A percentile compares a stretch with the other conserved stretches of the same genome.
These are phyloP conservation scores for Aptenodytes forsteri DNA, from an alignment of 2,113 vertebrate genomes.

Conservation along the genomic window DNA sequence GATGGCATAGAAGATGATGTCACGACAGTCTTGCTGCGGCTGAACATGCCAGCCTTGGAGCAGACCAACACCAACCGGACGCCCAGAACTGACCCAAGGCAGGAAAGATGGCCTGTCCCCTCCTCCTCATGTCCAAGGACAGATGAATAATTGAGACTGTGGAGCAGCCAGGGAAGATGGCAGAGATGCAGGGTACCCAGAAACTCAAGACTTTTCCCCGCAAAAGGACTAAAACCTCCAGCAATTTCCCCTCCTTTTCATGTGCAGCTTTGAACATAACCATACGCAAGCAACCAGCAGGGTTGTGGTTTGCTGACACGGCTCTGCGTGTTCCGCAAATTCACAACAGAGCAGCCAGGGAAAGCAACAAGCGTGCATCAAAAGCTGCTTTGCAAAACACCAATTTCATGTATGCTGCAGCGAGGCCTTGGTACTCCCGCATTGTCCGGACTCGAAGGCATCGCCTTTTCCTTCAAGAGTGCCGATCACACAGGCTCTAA, in stretches of 20 bases:
- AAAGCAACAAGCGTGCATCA: neutral
- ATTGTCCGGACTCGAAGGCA: neutral
- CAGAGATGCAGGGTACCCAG: neutral
- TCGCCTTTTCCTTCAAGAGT: neutral
- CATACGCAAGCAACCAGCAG: neutral
- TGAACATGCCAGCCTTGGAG: neutral
- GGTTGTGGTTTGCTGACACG: neutral
- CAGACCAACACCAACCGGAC: neutral
- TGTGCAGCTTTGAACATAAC: neutral
- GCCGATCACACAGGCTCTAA: neutral
- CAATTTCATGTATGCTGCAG: neutral
- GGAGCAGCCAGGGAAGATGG: neutral
- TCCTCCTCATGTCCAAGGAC: neutral
- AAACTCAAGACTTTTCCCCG: neutral
- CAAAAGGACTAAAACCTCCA: neutral
- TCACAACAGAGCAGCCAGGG: neutral
- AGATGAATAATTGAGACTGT: neutral
- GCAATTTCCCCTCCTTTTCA: neutral
- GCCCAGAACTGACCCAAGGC: neutral
- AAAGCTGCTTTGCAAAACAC: constrained; percentile 31
- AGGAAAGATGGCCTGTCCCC: neutral
- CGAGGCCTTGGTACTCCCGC: neutral
- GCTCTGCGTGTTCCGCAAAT: neutral
- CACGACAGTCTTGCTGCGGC: neutral
- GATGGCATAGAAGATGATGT: neutral